Evolutionary conservation across 2,797 vertebrate genomes (phyloP).

Genomic region (Acridotheres tristis): DNA sequence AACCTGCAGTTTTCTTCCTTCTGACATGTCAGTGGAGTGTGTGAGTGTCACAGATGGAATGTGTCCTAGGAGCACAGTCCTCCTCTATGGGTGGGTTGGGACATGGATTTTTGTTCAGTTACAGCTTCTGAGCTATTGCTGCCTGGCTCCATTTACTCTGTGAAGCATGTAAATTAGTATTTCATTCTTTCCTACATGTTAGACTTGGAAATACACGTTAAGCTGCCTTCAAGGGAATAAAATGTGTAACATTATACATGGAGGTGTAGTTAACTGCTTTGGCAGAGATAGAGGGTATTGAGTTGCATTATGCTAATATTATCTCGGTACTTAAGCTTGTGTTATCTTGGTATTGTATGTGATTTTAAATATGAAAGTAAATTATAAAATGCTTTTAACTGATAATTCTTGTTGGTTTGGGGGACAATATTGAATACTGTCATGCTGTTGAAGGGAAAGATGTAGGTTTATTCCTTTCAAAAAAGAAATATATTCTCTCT

Average conservation of each 20-base stretch:
- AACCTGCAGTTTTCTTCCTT: not conserved
- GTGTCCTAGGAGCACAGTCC: rapidly evolving
- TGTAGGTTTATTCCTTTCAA: not conserved
- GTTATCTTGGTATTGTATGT: slow-evolving; percentile 20
- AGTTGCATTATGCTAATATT: slow-evolving; percentile 25
- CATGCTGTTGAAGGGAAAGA: not conserved
- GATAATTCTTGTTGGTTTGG: not conserved
- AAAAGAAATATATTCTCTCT: not conserved
- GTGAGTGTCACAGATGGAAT: rapidly evolving
- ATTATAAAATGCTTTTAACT: not conserved
- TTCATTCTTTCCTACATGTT: not conserved
- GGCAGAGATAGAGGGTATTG: not conserved
- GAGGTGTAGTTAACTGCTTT: not conserved
- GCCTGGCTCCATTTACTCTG: not conserved
- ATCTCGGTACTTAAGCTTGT: not conserved
- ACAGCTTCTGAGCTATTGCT: not conserved
- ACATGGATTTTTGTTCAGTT: not conserved
- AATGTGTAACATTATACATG: not conserved
- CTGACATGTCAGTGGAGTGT: rapidly evolving
- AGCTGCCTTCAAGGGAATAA: not conserved
- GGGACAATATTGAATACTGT: not conserved
- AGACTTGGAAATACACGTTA: not conserved
- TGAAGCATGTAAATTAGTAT: not conserved
- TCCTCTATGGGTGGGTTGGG: rapidly evolving
- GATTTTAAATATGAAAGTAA: not conserved